Evolutionary conservation across 2,888 invertebrate species (phyloP).

Genomic region (Patella depressa): DNA sequence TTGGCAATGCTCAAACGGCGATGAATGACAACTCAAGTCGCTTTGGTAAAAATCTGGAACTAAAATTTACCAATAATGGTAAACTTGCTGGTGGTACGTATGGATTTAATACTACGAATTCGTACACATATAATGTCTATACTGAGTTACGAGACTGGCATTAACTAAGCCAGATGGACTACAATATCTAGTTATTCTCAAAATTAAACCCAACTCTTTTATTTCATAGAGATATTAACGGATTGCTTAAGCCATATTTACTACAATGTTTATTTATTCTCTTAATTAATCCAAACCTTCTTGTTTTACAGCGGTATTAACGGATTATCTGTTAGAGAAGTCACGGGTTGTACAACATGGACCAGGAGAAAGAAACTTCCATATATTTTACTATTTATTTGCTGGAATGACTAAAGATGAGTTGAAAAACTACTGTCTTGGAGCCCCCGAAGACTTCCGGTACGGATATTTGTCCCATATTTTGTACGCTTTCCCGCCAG

Average conservation of each 20-base stretch:
- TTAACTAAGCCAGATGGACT: no score
- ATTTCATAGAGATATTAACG: no score
- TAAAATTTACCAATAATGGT: slow-evolving; percentile 42
- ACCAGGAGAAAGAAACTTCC: slow-evolving; percentile 60
- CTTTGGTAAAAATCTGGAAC: slow-evolving; percentile 60
- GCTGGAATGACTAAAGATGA: slow-evolving; percentile 59
- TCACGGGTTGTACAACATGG: slow-evolving; percentile 58
- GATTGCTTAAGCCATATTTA: no score
- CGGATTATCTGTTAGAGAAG: slow-evolving; percentile 65
- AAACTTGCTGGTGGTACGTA: slow-evolving; percentile 43
- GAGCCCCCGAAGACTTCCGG: slow-evolving; percentile 58
- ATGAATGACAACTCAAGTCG: slow-evolving; percentile 60
- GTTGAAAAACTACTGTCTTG: slow-evolving; percentile 51
- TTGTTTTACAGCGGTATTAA: slow-evolving; percentile 51
- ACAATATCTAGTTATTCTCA: background rate
- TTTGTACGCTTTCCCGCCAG: no score
- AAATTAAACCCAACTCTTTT: background rate
- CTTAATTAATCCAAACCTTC: background rate
- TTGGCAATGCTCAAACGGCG: slow-evolving; percentile 62
- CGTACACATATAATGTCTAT: background rate
- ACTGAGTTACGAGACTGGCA: no score
- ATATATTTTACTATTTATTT: slow-evolving; percentile 64
- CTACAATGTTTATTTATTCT: background rate
- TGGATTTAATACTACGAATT: background rate
- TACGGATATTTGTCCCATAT: slow-evolving; percentile 19